Conservation (phyloP, 2,888 invertebrate genomes). For the Acutogordius australiensis region DNA sequence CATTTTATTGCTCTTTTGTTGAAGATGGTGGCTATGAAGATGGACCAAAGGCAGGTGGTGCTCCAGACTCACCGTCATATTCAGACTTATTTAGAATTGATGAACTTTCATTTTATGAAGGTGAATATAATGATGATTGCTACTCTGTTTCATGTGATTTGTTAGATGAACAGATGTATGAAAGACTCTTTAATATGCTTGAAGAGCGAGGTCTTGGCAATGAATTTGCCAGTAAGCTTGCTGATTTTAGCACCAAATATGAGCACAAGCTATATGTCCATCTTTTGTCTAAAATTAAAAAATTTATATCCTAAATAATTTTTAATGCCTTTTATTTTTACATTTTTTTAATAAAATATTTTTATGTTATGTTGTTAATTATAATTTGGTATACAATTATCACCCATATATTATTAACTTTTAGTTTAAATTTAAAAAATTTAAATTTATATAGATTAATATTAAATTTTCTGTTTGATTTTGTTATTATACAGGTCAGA, state of each 20-base stretch:
- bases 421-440: too few relatives aligned
- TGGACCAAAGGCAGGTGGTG: background rate
- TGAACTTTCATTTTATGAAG: conserved; percentile 8
- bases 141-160: conserved; percentile 1
- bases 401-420: too few relatives aligned
- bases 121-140: background rate
- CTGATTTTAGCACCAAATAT: conserved; percentile 58
- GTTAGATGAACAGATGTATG: conserved; percentile 37
- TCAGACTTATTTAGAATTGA: background rate
- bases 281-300: conserved; percentile 52
- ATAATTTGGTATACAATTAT: too few relatives aligned
- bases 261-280: conserved; percentile 70
- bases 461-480: too few relatives aligned
- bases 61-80: background rate
- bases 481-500: too few relatives aligned
- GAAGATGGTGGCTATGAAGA: background rate
- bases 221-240: conserved; percentile 59
- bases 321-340: too few relatives aligned
- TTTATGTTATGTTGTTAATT: too few relatives aligned
- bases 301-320: conserved; percentile 37
- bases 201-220: conserved; percentile 82
- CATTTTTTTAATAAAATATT: too few relatives aligned
- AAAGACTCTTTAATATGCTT: conserved; percentile 64
- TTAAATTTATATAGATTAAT: too few relatives aligned
- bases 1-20: conserved; percentile 4